Base-by-base conservation (phyloP, 2,888 invertebrate genomes). In the Meliscaeva auricollis region DNA sequence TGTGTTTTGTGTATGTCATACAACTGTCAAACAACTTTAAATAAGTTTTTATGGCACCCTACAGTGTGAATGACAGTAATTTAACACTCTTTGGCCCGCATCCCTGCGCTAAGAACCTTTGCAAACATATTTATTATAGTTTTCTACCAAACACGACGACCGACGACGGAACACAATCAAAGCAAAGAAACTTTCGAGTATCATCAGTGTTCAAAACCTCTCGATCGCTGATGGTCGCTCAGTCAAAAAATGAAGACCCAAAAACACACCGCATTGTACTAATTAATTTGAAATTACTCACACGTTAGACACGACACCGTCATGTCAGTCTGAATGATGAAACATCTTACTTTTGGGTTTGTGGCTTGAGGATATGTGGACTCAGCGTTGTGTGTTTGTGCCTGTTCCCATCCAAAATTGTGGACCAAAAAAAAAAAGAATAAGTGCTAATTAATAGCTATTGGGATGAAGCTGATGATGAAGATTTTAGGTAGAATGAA, bases 281-380 rank as follows among this genome's bases (percentile, higher is more conserved):
- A 85, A 85, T 85, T 85, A 85, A 80, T 85, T 85, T 85, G 80
- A 85, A 85, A 85, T 85, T 85, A 85, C 80, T 85, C 84, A 66
- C 80, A 85, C 72, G 76, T 85, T 85, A 85, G 84, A 85, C 84
- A 85, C 84, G 84, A 85, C 80, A 85, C 80, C 84, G 80, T 80
- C 84, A 84, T 70, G 80, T 80, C 80, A 84, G 66, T 68, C 75
- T 54, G 84, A 69, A 78, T 83, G 83, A 83, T 79, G 68, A 69
- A 83, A 76, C 84, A 73, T 80, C 80, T 81, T 75, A 75, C 38
- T 62, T 77, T 74, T 75, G 44, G n/a, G 17, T 3, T 52, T 30
- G 30, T 35, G 15, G 69, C 11, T 15, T 48, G 64, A 8, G 41
- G 38, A 38, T 38, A 15, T 30, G 35, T 56, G 17, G 20, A 48